Evolutionary conservation across 1,140 invertebrate species (phyloP).

Genomic region (Scaptomyza hsui): DNA sequence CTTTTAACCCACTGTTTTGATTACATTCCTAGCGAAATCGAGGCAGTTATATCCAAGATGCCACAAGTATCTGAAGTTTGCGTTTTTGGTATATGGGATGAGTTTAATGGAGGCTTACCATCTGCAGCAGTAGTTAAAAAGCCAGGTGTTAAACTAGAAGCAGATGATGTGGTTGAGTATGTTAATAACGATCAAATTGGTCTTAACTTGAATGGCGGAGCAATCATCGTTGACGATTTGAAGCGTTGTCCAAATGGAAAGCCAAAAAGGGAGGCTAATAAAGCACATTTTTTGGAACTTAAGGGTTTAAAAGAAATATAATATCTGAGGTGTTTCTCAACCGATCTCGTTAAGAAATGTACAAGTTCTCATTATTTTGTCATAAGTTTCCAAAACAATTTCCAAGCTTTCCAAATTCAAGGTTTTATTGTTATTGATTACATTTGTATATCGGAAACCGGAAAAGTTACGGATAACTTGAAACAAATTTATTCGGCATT

Average conservation of each 20-base stretch:
- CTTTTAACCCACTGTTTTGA: slow-evolving; percentile 87
- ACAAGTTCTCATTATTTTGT: too few relatives aligned
- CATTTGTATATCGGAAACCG: too few relatives aligned
- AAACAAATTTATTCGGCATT: too few relatives aligned
- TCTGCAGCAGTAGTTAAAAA: slow-evolving; percentile 39
- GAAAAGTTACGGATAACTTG: too few relatives aligned
- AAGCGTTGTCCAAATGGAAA: slow-evolving; percentile 22
- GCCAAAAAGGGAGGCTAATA: slow-evolving; percentile 20
- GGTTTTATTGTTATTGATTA: too few relatives aligned
- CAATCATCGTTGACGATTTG: slow-evolving; percentile 85
- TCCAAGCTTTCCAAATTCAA: too few relatives aligned
- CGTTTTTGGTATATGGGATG: slow-evolving; percentile 52
- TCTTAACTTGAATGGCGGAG: slow-evolving; percentile 86
- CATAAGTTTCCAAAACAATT: too few relatives aligned
- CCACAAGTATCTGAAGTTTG: slow-evolving; percentile 46
- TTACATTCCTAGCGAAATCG: slow-evolving; percentile 57
- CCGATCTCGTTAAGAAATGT: too few relatives aligned
- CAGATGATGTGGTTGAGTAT: slow-evolving; percentile 42
- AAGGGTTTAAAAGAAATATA: neutral
- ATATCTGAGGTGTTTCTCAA: too few relatives aligned
- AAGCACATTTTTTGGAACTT: slow-evolving; percentile 17
- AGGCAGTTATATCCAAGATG: slow-evolving; percentile 37
- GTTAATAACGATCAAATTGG: slow-evolving; percentile 60
- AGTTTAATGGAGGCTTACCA: slow-evolving; percentile 36
- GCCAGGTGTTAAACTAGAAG: slow-evolving; percentile 12